phyloP scores from a whole-genome alignment of 2,113 vertebrate species.

The Dromas ardeola region DNA sequence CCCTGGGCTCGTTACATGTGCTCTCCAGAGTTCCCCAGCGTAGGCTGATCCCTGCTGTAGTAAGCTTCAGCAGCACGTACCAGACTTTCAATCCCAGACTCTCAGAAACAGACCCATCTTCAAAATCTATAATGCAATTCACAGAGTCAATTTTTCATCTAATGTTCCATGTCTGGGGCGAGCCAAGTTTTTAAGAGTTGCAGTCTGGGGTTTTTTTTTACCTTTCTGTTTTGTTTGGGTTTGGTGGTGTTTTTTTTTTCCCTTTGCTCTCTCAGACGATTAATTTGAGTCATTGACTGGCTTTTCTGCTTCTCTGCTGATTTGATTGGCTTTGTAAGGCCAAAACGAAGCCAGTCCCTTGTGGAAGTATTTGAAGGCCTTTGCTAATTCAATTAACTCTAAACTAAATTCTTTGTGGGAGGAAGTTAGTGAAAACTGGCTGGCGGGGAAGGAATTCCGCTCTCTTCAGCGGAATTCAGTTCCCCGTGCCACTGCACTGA shows the following conservation, averaged over 20 bases:
- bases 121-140: constrained; percentile 35
- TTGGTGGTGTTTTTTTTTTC: not conserved
- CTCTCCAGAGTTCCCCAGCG: not conserved
- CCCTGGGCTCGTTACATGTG: not conserved
- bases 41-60: not conserved
- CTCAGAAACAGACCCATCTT: constrained; percentile 25
- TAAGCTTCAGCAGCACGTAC: not conserved
- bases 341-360: not conserved
- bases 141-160: constrained; percentile 59
- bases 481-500: not conserved
- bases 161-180: not conserved
- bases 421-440: not conserved
- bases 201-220: not conserved
- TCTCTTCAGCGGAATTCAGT: not conserved
- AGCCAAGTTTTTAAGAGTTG: constrained; percentile 36
- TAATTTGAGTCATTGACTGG: constrained; percentile 39
- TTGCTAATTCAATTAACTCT: constrained; percentile 55
- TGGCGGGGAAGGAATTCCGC: not conserved
- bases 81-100: not conserved
- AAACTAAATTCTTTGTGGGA: not conserved
- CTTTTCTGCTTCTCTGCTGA: constrained; percentile 38
- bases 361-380: constrained; percentile 10
- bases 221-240: not conserved
- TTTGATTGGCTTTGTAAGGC: constrained; percentile 16
- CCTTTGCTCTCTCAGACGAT: constrained; percentile 6